These are phyloP conservation scores for Bradypodion ventrale DNA, from an alignment of 2,797 vertebrate species.

Conservation along the genomic window DNA sequence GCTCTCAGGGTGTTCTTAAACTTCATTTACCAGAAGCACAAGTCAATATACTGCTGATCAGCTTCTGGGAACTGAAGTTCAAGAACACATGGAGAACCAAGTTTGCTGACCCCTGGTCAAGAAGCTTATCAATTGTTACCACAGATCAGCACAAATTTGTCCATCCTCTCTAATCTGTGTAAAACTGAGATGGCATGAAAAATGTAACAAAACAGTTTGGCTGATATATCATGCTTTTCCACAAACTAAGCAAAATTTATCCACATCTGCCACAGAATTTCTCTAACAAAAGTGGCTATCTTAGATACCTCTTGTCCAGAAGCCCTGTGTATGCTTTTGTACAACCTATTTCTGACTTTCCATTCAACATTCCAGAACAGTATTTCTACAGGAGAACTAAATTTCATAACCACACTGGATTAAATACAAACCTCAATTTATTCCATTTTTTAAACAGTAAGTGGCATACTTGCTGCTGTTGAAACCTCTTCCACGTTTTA, in stretches of 20 bases:
- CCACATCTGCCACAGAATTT: not conserved
- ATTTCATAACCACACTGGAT: slow-evolving; percentile 6
- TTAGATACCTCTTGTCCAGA: not conserved
- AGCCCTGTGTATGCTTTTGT: not conserved
- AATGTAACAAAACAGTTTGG: not conserved
- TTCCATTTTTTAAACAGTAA: slow-evolving; percentile 1
- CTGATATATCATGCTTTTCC: not conserved
- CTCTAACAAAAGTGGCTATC: not conserved
- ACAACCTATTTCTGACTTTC: not conserved
- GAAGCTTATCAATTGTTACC: not conserved
- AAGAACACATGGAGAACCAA: too few species aligned
- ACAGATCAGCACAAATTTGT: not conserved
- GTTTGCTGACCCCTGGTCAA: too few species aligned
- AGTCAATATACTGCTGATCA: too few species aligned
- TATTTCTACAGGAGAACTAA: slow-evolving; percentile 12
- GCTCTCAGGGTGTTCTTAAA: too few species aligned
- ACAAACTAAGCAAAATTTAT: not conserved
- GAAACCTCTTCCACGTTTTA: slow-evolving; percentile 20
- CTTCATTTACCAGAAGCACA: too few species aligned
- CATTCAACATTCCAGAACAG: slow-evolving; percentile 4
- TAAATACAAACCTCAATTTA: slow-evolving; percentile 2
- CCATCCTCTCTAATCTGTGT: not conserved
- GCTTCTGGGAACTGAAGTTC: too few species aligned
- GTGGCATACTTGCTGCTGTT: slow-evolving; percentile 5
- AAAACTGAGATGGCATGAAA: not conserved